Evolutionary conservation across 2,113 vertebrate species (phyloP), one percentile per base, ranked within the genome.

Genomic region (Condylura cristata): DNA sequence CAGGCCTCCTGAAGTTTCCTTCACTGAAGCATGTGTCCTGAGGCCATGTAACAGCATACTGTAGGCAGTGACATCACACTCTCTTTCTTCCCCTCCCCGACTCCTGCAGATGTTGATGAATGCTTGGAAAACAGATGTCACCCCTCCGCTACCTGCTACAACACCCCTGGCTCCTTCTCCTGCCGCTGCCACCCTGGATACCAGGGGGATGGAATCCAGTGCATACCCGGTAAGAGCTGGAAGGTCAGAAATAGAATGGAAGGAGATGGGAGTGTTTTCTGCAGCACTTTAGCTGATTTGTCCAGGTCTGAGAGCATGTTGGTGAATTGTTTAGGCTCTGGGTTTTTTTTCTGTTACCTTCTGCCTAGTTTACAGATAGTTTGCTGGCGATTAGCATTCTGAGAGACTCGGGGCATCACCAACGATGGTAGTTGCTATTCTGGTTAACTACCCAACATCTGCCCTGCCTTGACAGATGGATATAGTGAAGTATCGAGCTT

Each of bases 191-290:
- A 89, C 39, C 94, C 97, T 0, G 99, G 99, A 1, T 99, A 98
- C 32, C 95, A 95, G 0, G 99, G 99, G 0, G 98, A 99, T 1
- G 99, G 99, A 86, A 98, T 99, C 98, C 98, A 98, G 65, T 99
- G 99, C 92, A 83, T 95, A 0, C 95, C 95, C 0, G 99, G 99
- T 99, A 96, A 96, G 98, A 81, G 24, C 32, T n/a, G 12, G 26
- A 26, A n/a, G 79, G 56, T 46, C n/a, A 32, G 53, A 56, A 56
- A 56, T 56, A 6, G 20, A 56, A 56, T 22, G 20, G 20, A 56
- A 56, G 20, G 53, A 6, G 53, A 56, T 24, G 53, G 53, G 17
- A 56, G 53, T 56, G 4, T 22, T 56, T 56, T 34, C 61, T 48
- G 2, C 3, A 34, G 30, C 48, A 32, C 11, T 41, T 56, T 10